Evolutionary conservation across 2,113 vertebrate species (phyloP).

Genomic region (Terrapene triunguis): DNA sequence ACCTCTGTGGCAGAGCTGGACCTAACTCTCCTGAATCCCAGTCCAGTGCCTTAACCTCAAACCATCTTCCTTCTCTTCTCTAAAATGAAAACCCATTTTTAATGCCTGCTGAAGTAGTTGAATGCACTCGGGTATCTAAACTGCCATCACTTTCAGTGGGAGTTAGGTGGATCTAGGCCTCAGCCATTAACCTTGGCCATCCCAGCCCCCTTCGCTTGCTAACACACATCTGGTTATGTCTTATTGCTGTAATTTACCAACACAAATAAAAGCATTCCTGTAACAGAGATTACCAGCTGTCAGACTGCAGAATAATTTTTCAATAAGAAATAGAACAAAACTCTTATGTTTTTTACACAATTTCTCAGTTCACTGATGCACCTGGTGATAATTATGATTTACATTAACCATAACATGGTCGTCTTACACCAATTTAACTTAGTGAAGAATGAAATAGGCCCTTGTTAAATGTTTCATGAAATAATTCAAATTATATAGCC

Average conservation of each 20-base stretch:
- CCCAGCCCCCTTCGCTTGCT: background rate
- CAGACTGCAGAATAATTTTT: slow-evolving; percentile 57
- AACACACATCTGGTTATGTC: slow-evolving; percentile 53
- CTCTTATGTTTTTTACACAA: slow-evolving; percentile 55
- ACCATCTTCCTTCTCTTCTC: background rate
- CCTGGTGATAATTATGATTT: slow-evolving; percentile 70
- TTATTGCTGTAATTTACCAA: slow-evolving; percentile 37
- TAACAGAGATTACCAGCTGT: slow-evolving; percentile 54
- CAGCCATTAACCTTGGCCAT: background rate
- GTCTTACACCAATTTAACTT: slow-evolving; percentile 56
- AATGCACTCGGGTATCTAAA: background rate
- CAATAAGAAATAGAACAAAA: slow-evolving; percentile 69
- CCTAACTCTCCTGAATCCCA: background rate
- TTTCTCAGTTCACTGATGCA: slow-evolving; percentile 70
- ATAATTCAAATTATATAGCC: slow-evolving; percentile 51
- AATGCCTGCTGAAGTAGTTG: background rate
- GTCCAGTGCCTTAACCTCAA: background rate
- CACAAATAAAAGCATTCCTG: slow-evolving; percentile 27
- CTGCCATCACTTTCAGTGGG: background rate
- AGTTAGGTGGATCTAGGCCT: background rate
- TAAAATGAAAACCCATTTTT: background rate
- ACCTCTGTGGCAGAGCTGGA: background rate
- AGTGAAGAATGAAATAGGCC: slow-evolving; percentile 56
- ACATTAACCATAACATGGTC: slow-evolving; percentile 51
- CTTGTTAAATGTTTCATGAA: slow-evolving; percentile 69